These are phyloP conservation scores for Himalopsyche tibetana DNA, from an alignment of 2,888 invertebrate genomes.

Conservation along the genomic window DNA sequence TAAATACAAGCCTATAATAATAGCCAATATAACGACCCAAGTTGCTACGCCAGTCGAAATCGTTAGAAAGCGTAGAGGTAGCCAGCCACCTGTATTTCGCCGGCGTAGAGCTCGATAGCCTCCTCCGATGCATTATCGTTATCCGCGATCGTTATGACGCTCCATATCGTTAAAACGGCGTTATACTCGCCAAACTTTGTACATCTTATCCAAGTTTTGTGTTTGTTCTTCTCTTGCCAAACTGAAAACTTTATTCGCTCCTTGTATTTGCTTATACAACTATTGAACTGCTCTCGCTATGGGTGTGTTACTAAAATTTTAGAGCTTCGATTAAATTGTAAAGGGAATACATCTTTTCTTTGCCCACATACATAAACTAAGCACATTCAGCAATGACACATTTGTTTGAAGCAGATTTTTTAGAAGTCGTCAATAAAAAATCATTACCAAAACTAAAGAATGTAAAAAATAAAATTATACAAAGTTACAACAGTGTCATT, in stretches of 20 bases:
- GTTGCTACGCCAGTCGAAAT: slow-evolving; percentile 26
- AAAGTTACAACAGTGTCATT: no score
- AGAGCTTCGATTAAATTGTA: slow-evolving; percentile 46
- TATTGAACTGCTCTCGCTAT: slow-evolving; percentile 56
- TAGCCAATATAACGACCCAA: slow-evolving; percentile 15
- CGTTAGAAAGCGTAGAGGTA: slow-evolving; percentile 12
- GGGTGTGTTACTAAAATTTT: slow-evolving; percentile 57
- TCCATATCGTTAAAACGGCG: slow-evolving; percentile 65
- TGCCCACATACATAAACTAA: not conserved
- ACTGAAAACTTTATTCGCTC: slow-evolving; percentile 57
- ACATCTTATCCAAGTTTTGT: slow-evolving; percentile 64
- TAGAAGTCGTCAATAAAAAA: no score
- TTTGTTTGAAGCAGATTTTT: no score
- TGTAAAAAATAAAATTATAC: no score
- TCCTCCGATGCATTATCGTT: slow-evolving; percentile 64
- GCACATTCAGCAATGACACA: not conserved
- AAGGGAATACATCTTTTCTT: not conserved
- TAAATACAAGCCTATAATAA: slow-evolving; percentile 26
- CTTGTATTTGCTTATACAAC: slow-evolving; percentile 50
- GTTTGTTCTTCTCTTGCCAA: slow-evolving; percentile 61
- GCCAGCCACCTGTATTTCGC: slow-evolving; percentile 56
- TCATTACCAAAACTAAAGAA: no score
- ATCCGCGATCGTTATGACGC: slow-evolving; percentile 64
- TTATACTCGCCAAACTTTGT: slow-evolving; percentile 62
- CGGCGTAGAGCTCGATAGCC: slow-evolving; percentile 51